Evolutionary conservation across 2,113 vertebrate genomes (phyloP).

Genomic region (Misgurnus mizolepis): DNA sequence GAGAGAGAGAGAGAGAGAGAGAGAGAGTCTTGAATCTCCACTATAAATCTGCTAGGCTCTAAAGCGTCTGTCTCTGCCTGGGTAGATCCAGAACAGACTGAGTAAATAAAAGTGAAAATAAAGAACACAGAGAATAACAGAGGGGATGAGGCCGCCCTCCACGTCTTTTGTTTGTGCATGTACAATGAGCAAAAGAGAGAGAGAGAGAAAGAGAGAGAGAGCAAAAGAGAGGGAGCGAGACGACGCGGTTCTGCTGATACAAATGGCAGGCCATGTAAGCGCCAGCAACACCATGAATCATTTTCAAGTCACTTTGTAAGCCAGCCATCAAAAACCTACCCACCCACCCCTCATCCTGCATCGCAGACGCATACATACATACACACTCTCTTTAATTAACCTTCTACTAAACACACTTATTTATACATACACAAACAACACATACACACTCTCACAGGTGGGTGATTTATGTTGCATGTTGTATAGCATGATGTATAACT

Average conservation of each 20-base stretch:
- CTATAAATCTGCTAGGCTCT: slow-evolving; percentile 31
- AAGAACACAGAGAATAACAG: slow-evolving; percentile 13
- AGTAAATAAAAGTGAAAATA: slow-evolving; percentile 30
- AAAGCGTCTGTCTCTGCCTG: slow-evolving; percentile 24
- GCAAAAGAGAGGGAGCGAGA: background rate
- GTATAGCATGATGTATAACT: background rate
- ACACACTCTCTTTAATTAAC: slow-evolving; percentile 54
- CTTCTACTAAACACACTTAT: slow-evolving; percentile 35
- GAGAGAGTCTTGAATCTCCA: slow-evolving; percentile 12
- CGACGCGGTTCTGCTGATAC: slow-evolving; percentile 17
- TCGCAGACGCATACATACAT: background rate
- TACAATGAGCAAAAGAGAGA: slow-evolving; percentile 15
- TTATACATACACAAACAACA: slow-evolving; percentile 2
- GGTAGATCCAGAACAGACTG: slow-evolving; percentile 6
- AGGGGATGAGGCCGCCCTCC: slow-evolving; percentile 14
- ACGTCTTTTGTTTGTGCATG: slow-evolving; percentile 22
- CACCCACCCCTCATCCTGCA: background rate
- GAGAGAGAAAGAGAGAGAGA: background rate
- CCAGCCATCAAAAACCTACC: slow-evolving; percentile 33
- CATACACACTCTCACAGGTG: background rate
- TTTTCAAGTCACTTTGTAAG: slow-evolving; percentile 40
- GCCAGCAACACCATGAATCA: slow-evolving; percentile 49
- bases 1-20: background rate
- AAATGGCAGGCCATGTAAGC: slow-evolving; percentile 41
- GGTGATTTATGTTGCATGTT: background rate